phyloP scores from a whole-genome alignment of 2,797 vertebrate genomes.

The Sebastes umbrosus region DNA sequence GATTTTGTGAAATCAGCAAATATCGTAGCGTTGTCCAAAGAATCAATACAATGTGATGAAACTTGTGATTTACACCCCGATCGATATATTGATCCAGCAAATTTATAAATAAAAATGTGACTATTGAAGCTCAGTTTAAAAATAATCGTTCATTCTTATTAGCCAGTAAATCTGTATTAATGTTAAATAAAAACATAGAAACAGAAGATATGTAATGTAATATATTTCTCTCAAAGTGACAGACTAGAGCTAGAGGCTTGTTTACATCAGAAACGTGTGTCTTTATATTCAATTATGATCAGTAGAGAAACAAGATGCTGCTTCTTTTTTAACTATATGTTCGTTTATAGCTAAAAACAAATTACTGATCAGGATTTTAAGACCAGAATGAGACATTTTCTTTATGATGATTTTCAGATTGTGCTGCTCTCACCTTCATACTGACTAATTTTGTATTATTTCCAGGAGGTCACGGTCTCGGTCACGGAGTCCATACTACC shows the following conservation, averaged over 20 bases:
- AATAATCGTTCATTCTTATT: not conserved
- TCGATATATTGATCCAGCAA: too few species aligned
- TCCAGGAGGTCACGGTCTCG: constrained; percentile 83
- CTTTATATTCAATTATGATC: not conserved
- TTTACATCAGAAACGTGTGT: not conserved
- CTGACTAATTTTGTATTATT: not conserved
- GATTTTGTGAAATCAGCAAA: too few species aligned
- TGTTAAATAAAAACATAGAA: not conserved
- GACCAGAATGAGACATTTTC: not conserved
- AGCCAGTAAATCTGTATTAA: not conserved
- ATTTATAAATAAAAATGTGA: not conserved
- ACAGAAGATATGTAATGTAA: too few species aligned
- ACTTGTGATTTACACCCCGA: too few species aligned
- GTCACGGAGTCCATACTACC: constrained; percentile 86
- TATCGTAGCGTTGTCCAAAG: too few species aligned
- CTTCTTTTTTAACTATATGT: not conserved
- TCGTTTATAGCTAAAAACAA: not conserved
- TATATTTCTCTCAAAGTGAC: not conserved
- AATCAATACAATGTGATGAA: too few species aligned
- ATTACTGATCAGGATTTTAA: not conserved
- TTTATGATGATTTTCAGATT: not conserved
- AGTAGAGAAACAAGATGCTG: not conserved
- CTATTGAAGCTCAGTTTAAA: not conserved
- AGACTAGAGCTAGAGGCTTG: too few species aligned
- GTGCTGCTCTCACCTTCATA: not conserved